Evolutionary conservation across 2,797 vertebrate species (phyloP).

Genomic region (Choloepus didactylus): DNA sequence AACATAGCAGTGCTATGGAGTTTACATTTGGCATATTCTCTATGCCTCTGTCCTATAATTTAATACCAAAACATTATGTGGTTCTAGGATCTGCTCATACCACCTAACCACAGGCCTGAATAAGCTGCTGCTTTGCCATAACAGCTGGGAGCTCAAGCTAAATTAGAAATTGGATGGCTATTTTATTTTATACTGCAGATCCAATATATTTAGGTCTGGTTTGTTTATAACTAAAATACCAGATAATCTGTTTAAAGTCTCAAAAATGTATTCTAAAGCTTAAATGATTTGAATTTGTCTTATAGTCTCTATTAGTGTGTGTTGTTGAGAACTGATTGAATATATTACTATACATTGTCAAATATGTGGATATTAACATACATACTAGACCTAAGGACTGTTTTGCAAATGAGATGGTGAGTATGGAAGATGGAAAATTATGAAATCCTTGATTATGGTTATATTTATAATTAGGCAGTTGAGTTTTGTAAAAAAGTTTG

Average conservation of each 20-base stretch:
- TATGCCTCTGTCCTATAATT: neutral
- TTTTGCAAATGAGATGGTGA: neutral
- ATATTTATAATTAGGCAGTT: neutral
- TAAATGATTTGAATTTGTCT: neutral
- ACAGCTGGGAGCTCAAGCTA: neutral
- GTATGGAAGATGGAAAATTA: neutral
- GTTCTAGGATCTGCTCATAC: neutral
- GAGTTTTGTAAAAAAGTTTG: slow-evolving; percentile 27
- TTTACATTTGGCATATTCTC: neutral
- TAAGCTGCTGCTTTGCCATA: neutral
- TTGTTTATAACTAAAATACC: neutral
- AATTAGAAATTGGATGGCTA: neutral
- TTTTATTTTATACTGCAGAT: neutral
- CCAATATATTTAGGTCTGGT: neutral
- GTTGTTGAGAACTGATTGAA: neutral
- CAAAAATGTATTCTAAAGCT: neutral
- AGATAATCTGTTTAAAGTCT: neutral
- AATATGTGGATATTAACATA: neutral
- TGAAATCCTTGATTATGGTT: neutral
- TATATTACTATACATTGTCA: neutral
- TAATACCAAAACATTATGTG: neutral
- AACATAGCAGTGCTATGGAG: neutral
- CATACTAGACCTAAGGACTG: neutral
- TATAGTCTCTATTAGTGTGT: neutral
- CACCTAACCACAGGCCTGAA: neutral